Evolutionary conservation across 1,140 invertebrate species (phyloP), one percentile per base, ranked within the genome.

Genomic region (Ylistrum balloti): DNA sequence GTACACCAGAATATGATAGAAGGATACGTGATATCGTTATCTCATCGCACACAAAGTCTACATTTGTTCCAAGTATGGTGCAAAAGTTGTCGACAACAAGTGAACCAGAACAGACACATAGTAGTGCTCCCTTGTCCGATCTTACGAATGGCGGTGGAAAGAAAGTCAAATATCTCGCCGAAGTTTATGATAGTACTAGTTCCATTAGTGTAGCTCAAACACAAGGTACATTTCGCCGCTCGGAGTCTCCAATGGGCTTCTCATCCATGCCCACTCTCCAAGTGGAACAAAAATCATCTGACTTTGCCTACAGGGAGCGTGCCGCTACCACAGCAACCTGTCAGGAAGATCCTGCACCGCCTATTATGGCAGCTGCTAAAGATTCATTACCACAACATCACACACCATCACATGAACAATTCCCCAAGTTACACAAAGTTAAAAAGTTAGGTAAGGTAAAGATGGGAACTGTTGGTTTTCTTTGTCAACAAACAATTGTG

Each of bases 401-500:
- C 91, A 89, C 22, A 89, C 32, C 35, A 85, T 88, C 89, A 33
- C 91, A 90, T 10, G 90, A 91, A 38, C 90, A 89, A 86, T 88
- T 45, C 87, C 90, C 38, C 87, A 88, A 45, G 17, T 45, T 41
- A 90, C 90, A 89, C 89, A 87, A 38, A 92, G 92, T 86, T 88
- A 91, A 91, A 93, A 92, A 32, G 90, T 90, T 48, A 88, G 93
- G 92, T 20, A 95, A 94, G 91, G 90, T 90, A 38, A 94, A 93
- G 91, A 94, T 93, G 94, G 95, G 93, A 91, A 95, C 95, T 86
- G 95, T 95, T 87, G 94, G 94, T 35, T 93, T 94, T 45, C 93
- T 95, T 48, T 95, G 95, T 92, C 94, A 95, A 91, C 95, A 95
- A 74, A 94, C 94, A 33, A 95, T 95, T 91, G 94, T 95, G 90